These are phyloP conservation scores for Copsychus sechellarum DNA, from an alignment of 2,113 vertebrate genomes.

Conservation along the genomic window DNA sequence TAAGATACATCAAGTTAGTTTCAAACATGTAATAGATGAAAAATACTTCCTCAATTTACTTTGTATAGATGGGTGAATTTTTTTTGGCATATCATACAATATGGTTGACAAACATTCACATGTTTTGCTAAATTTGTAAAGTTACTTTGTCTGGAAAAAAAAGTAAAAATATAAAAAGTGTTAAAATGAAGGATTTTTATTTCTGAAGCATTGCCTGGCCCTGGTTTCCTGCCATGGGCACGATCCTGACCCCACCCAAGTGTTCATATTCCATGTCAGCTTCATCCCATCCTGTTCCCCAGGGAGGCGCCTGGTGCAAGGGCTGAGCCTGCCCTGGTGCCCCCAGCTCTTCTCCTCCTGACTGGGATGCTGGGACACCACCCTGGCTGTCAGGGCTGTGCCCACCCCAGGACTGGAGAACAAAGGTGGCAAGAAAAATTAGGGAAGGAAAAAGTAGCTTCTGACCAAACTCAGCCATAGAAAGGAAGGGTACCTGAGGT, in stretches of 20 bases:
- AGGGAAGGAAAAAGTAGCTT: not conserved
- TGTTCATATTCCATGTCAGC: not conserved
- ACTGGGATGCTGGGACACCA: not conserved
- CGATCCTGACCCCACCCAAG: not conserved
- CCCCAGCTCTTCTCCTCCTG: not conserved
- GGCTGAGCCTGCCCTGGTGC: not conserved
- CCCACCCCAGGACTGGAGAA: not conserved
- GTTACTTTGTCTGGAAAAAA: not conserved
- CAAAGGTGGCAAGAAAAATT: not conserved
- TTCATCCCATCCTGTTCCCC: not conserved
- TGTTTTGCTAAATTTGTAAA: not conserved
- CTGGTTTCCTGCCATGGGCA: not conserved
- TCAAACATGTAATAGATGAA: not conserved
- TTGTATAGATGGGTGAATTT: not conserved
- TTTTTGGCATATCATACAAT: not conserved
- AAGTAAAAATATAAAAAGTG: not conserved
- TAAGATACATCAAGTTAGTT: not conserved
- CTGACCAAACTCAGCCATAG: not conserved
- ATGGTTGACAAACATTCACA: not conserved
- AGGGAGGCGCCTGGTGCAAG: not conserved
- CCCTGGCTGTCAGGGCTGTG: not conserved
- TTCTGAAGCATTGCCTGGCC: not conserved
- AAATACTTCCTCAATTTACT: not conserved
- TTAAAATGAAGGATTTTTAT: not conserved
- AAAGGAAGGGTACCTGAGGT: not conserved